Evolutionary conservation across 1,140 invertebrate species (phyloP).

Genomic region (Melanaphis sacchari): DNA sequence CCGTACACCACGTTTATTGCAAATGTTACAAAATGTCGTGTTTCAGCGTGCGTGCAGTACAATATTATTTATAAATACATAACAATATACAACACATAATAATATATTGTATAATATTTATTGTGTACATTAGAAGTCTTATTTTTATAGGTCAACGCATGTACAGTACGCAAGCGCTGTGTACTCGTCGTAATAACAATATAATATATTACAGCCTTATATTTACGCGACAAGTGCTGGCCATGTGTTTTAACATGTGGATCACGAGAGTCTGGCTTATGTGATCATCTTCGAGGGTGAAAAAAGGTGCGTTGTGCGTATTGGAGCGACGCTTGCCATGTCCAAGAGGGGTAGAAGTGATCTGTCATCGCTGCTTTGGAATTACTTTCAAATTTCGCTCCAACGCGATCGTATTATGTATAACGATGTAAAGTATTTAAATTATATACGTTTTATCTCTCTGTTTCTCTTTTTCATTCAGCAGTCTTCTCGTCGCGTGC

Average conservation of each 20-base stretch:
- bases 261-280: not conserved
- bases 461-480: not conserved
- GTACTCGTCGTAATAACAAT: not conserved
- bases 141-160: conserved; percentile 28
- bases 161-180: no score
- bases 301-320: not conserved
- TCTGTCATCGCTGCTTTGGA: not conserved
- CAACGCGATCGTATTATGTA: not conserved
- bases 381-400: not conserved
- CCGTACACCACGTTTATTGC: not conserved
- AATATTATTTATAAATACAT: not conserved
- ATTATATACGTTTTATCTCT: not conserved
- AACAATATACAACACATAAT: not conserved
- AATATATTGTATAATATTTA: not conserved
- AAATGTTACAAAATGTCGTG: not conserved
- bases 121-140: not conserved
- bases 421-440: no score
- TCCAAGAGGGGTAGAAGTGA: not conserved
- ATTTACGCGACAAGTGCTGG: conserved; percentile 37
- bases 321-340: not conserved
- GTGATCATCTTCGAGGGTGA: conserved; percentile 28
- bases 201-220: not conserved
- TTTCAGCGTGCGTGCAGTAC: not conserved
- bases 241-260: conserved; percentile 55
- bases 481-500: not conserved